Conservation (phyloP, 2,888 invertebrate genomes). For the Cerceris rybyensis region DNA sequence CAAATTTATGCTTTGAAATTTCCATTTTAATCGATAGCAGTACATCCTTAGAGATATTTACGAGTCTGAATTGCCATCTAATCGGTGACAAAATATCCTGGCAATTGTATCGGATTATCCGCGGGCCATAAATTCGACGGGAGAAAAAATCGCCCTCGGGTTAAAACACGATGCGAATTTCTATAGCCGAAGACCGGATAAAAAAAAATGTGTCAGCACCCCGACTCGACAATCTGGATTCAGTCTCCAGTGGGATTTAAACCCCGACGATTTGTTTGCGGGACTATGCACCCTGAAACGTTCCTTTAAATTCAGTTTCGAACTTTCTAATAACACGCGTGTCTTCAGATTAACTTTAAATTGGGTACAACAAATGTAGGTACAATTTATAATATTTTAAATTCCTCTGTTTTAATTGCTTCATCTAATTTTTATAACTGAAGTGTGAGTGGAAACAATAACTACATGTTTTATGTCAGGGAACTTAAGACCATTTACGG, state of each 20-base stretch:
- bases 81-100: constrained; percentile 55
- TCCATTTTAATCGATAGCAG: constrained; percentile 50
- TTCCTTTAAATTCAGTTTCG: constrained; percentile 35
- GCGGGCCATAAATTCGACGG: constrained; percentile 49
- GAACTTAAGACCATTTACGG: too few relatives aligned
- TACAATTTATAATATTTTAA: too few relatives aligned
- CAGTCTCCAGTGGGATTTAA: constrained; percentile 28
- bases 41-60: constrained; percentile 44
- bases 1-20: constrained; percentile 41
- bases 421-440: too few relatives aligned
- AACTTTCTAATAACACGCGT: constrained; percentile 32
- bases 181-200: background rate
- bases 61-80: constrained; percentile 42
- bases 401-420: too few relatives aligned
- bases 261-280: constrained; percentile 28
- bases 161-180: constrained; percentile 17
- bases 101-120: constrained; percentile 57
- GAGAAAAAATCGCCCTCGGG: constrained; percentile 31
- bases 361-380: background rate
- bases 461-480: too few relatives aligned
- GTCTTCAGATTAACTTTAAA: background rate
- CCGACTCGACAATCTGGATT: constrained; percentile 34
- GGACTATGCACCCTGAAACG: constrained; percentile 17
- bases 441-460: too few relatives aligned
- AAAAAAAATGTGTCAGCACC: constrained; percentile 5